phyloP scores from a whole-genome alignment of 2,113 vertebrate species.

The Rhombomys opimus region DNA sequence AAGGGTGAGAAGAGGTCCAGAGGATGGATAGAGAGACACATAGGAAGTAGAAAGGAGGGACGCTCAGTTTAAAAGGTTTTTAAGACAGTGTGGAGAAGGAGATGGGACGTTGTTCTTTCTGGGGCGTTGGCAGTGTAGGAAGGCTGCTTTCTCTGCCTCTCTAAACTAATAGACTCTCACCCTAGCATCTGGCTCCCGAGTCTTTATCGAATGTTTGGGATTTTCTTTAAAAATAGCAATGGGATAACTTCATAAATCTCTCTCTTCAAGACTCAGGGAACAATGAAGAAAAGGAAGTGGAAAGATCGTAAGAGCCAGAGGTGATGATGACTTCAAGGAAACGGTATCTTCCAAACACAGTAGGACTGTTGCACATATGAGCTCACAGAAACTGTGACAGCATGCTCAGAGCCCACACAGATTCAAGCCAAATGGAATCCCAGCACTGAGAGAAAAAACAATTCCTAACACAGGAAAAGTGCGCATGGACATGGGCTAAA shows the following conservation, averaged over 20 bases:
- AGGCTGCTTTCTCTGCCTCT: no score
- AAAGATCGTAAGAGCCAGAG: neutral
- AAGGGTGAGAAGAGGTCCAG: no score
- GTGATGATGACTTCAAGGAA: neutral
- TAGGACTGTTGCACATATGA: neutral
- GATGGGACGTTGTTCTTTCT: no score
- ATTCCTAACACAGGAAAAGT: neutral
- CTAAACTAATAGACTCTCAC: no score
- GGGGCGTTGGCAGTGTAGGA: no score
- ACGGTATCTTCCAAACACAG: neutral
- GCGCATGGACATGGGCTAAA: neutral
- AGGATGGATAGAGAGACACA: no score
- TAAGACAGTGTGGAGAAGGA: no score
- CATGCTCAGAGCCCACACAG: neutral
- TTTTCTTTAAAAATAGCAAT: no score
- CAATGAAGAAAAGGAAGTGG: neutral
- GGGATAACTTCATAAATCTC: neutral
- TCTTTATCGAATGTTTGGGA: no score
- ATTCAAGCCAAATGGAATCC: neutral
- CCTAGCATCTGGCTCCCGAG: no score
- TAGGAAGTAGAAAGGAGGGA: no score
- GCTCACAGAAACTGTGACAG: neutral
- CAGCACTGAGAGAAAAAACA: neutral
- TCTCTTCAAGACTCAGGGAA: neutral
- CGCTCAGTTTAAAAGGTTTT: no score